A percentile compares a stretch with the other conserved stretches of the same genome.
Evolutionary conservation across 2,113 vertebrate genomes (phyloP).

Genomic region (Brachyhypopomus occidentalis): DNA sequence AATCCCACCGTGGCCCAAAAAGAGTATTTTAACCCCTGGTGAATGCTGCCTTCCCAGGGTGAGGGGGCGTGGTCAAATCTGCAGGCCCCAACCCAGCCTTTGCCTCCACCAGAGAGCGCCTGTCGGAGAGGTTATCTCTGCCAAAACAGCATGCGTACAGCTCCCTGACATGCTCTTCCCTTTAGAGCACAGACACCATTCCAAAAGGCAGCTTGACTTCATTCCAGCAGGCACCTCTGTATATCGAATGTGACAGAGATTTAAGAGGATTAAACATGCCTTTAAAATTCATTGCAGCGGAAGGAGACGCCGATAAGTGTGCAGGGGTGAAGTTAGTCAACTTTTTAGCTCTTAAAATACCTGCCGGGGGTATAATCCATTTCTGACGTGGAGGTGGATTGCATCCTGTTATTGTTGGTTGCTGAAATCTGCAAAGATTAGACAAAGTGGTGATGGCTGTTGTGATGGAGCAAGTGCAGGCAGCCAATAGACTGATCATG

Average conservation of each 20-base stretch:
- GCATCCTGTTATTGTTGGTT: constrained; percentile 29
- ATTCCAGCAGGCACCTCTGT: constrained; percentile 40
- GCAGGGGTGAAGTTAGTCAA: constrained; percentile 46
- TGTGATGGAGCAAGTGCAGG: not conserved
- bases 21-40: constrained; percentile 37
- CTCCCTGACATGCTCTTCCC: constrained; percentile 15
- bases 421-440: not conserved
- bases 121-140: constrained; percentile 29
- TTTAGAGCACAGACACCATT: constrained; percentile 45
- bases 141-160: constrained; percentile 27
- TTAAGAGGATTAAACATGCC: constrained; percentile 54
- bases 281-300: constrained; percentile 46
- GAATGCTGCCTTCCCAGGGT: constrained; percentile 33
- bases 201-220: constrained; percentile 41
- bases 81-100: constrained; percentile 1
- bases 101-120: constrained; percentile 17
- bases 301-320: constrained; percentile 43
- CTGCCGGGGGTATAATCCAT: constrained; percentile 16
- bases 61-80: constrained; percentile 40
- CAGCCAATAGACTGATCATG: not conserved
- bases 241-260: constrained; percentile 48
- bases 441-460: not conserved
- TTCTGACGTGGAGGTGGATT: constrained; percentile 29
- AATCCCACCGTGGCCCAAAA: constrained; percentile 48
- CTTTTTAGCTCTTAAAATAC: constrained; percentile 39